These are phyloP conservation scores for Melolontha melolontha DNA, from an alignment of 2,888 invertebrate genomes.

Conservation along the genomic window DNA sequence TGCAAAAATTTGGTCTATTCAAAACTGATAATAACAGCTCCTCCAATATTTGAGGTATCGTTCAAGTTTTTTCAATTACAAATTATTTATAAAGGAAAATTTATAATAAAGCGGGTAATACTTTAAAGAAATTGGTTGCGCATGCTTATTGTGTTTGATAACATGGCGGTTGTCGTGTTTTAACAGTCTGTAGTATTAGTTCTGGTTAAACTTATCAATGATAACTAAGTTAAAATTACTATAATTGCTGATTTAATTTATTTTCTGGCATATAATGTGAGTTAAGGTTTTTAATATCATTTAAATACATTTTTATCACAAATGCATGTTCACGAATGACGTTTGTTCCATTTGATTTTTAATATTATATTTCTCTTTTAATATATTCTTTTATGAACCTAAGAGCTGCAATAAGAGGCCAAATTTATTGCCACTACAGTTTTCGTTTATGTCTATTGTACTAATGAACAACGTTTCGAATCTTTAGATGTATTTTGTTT, in stretches of 20 bases:
- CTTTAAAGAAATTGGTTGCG: slow-evolving; percentile 43
- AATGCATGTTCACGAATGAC: slow-evolving; percentile 48
- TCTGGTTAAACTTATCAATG: slow-evolving; percentile 54
- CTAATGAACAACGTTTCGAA: slow-evolving; percentile 21
- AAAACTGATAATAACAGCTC: not conserved
- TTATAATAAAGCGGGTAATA: slow-evolving; percentile 34
- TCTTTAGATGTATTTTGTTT: slow-evolving; percentile 11
- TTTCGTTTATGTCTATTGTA: slow-evolving; percentile 14
- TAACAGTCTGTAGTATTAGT: slow-evolving; percentile 49
- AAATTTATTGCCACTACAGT: slow-evolving; percentile 38
- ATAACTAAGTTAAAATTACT: slow-evolving; percentile 51
- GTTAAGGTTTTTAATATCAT: slow-evolving; percentile 44
- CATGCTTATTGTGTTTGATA: slow-evolving; percentile 49
- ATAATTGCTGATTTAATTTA: slow-evolving; percentile 51
- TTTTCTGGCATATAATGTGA: slow-evolving; percentile 51
- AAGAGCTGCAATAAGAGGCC: slow-evolving; percentile 42
- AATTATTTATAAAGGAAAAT: slow-evolving; percentile 2
- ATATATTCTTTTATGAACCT: slow-evolving; percentile 39
- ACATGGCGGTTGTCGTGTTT: slow-evolving; percentile 54
- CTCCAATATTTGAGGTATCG: slow-evolving; percentile 1
- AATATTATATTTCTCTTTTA: slow-evolving; percentile 42
- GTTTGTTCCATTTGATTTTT: slow-evolving; percentile 49
- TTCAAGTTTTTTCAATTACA: not conserved
- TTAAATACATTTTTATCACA: slow-evolving; percentile 41
- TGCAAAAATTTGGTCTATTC: slow-evolving; percentile 1